A percentile compares a stretch with the other conserved stretches of the same genome.
Conservation (phyloP, 2,888 invertebrate genomes). For the Acleris holmiana region DNA sequence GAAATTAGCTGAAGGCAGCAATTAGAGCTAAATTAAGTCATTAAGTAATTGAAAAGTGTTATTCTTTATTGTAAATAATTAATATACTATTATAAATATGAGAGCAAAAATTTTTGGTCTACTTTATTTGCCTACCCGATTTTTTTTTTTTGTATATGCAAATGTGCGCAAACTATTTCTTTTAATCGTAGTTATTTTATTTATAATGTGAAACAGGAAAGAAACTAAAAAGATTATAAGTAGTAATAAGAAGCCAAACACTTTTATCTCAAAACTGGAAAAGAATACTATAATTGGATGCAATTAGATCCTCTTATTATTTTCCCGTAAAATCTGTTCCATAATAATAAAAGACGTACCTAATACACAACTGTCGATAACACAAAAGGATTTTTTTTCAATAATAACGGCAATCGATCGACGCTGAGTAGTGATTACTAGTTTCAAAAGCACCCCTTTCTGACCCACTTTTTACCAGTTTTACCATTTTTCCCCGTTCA, state of each 20-base stretch:
- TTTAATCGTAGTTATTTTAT: too few species aligned
- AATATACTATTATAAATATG: too few species aligned
- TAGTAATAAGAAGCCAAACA: background rate
- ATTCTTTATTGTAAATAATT: too few species aligned
- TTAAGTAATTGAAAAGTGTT: too few species aligned
- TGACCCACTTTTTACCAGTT: slow-evolving; percentile 84
- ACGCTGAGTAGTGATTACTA: slow-evolving; percentile 81
- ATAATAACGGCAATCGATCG: slow-evolving; percentile 83
- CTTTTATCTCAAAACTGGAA: background rate
- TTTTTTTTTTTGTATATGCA: too few species aligned
- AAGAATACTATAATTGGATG: slow-evolving; percentile 17
- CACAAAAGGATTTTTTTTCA: slow-evolving; percentile 67
- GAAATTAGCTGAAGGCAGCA: too few species aligned
- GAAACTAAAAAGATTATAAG: background rate
- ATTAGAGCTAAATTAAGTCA: too few species aligned
- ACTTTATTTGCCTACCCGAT: too few species aligned
- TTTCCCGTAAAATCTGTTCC: slow-evolving; percentile 37
- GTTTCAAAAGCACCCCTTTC: slow-evolving; percentile 83
- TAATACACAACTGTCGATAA: slow-evolving; percentile 73
- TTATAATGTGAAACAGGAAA: too few species aligned
- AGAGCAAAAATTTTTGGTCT: too few species aligned
- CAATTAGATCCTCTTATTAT: slow-evolving; percentile 54
- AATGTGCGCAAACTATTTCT: too few species aligned
- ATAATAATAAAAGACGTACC: slow-evolving; percentile 63
- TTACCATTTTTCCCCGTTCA: slow-evolving; percentile 74